Evolutionary conservation across 2,797 vertebrate genomes (phyloP), one percentile per base, ranked within the genome.

Genomic region (Parauchenoglanis ngamensis): DNA sequence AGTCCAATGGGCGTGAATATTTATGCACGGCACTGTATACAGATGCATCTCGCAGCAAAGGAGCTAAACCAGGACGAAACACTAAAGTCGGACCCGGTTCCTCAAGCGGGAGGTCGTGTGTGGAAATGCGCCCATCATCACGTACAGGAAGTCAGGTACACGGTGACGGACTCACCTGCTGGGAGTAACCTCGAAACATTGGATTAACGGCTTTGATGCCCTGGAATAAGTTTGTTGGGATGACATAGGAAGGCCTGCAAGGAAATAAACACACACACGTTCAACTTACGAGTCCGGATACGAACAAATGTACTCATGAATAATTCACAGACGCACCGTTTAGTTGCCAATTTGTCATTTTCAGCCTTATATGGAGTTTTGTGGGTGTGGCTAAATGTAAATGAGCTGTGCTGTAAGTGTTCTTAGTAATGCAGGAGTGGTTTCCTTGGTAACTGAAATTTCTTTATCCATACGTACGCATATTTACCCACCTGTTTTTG

Each of bases 151-250:
- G 4, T 19, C 46, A 2, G 25, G 21, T n/a, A 56, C 11, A 21
- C 28, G 35, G 10, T 28, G 31, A n/a, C 68, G 23, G 91, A 40
- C 92, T 91, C 93, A 99, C 98, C 97, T 99, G 98, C 90, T 99
- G 98, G 80, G 98, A 98, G 92, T 99, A 99, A 49, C 98, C 98
- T 89, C 98, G 96, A 93, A 99, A 99, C 88, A 97, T 98, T 88
- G 98, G 98, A 94, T 99, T 99, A 92, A 99, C 95, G 88, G 97
- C 94, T 96, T 99, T 99, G 94, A 99, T 99, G 91, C 98, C 98
- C 94, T 99, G 98, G 95, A 99, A 99, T 91, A 99, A 93, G 92
- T 96, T 98, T 91, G 98, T 99, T n/a, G 98, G 98, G 80, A 99
- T 96, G 85, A 99, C 97, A 85, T 97, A 99, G 81, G 98, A 97